Base-by-base conservation (phyloP, 2,113 vertebrate species). In the Ceyx margarethae region DNA sequence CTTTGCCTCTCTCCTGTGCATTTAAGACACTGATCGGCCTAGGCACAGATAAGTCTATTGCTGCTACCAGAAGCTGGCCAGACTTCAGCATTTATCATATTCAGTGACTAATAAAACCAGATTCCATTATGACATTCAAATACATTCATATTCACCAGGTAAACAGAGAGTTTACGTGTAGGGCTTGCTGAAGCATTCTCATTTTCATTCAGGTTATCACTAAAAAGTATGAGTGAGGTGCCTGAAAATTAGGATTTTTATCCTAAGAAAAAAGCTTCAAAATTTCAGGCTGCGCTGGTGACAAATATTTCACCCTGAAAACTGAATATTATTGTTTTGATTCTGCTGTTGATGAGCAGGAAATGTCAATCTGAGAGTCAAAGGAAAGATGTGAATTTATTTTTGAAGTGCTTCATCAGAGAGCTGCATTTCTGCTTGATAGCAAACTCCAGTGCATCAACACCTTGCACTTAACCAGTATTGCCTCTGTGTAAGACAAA, bases 21-120 rank as follows among this genome's bases (percentile, higher is more conserved):
- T 80, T 80, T 29, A 62, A 92, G 87, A 50, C 83, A 80, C 8
- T 5, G 46, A 89, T 84, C 88, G 93, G 62, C 33, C 66, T 66
- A 42, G 84, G 78, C 67, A 77, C 13, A 80, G 83, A 54, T 85
- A 93, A 89, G 21, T 72, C 72, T 56, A 56, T 87, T 51, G 80
- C 40, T 19, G n/a, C 75, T 64, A 77, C 45, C 26, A 91, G 72
- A 66, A 81, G 43, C 35, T 92, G 89, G 87, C 87, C 51, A 58
- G 42, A 84, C 71, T 86, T 83, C 87, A 91, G 62, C 75, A 77
- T 87, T 80, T 65, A 54, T 87, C 69, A 85, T 22, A 33, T 56
- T 62, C 73, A 83, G 37, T 17, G 22, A 91, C 61, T 94, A 89
- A 93, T 80, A 89, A 93, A 94, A 65, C 40, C 68, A 92, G 37